Conservation (phyloP, 2,888 invertebrate genomes). For the Melanargia galathea region DNA sequence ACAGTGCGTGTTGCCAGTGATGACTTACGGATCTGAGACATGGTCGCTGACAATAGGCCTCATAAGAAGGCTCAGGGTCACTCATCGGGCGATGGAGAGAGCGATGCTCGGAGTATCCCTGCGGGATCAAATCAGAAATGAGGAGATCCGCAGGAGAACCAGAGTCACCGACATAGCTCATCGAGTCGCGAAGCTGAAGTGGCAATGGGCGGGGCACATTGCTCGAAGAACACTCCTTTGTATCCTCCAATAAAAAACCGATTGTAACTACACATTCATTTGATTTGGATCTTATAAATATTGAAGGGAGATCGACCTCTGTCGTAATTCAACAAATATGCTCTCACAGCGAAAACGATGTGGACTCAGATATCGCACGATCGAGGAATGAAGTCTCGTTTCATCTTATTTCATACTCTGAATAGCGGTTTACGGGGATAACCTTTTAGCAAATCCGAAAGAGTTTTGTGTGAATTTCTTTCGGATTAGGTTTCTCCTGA, state of each 20-base stretch:
- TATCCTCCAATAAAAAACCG: not conserved
- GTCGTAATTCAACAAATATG: slow-evolving; percentile 9
- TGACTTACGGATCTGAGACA: no score
- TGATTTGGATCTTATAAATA: not conserved
- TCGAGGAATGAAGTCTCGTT: slow-evolving; percentile 3
- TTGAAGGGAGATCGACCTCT: not conserved
- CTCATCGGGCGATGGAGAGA: no score
- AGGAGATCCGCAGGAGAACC: no score
- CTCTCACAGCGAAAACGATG: slow-evolving; percentile 17
- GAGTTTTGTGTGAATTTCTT: not conserved
- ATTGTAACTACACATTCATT: not conserved
- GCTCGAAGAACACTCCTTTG: no score
- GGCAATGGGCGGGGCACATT: no score
- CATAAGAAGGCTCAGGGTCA: no score
- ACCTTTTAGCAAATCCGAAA: slow-evolving; percentile 2
- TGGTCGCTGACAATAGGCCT: no score
- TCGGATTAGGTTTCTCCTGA: not conserved
- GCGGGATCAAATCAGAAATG: no score
- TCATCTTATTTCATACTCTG: slow-evolving; percentile 12
- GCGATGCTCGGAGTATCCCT: no score
- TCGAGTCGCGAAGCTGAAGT: no score
- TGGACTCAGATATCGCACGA: slow-evolving; percentile 17
- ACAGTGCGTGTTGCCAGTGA: no score
- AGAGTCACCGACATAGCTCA: no score
- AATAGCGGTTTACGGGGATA: slow-evolving; percentile 5